phyloP scores from a whole-genome alignment of 2,113 vertebrate genomes.

The Bagarius yarrelli region DNA sequence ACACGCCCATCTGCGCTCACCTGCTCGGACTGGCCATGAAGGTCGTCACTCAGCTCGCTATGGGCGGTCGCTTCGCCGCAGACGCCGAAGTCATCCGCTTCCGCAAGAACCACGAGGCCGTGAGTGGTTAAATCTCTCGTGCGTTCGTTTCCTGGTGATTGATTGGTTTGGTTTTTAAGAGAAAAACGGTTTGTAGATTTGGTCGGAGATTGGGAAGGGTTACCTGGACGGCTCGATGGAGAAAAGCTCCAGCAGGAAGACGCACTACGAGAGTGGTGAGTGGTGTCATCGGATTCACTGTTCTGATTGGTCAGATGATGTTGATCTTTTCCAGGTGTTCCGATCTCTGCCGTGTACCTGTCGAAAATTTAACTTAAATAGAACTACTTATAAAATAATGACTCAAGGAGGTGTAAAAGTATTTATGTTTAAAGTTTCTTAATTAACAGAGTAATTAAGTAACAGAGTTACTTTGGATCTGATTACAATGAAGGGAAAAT shows the following conservation, averaged over 20 bases:
- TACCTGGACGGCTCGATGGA: constrained; percentile 93
- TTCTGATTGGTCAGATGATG: background rate
- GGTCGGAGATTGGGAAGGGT: constrained; percentile 94
- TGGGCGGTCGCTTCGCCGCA: constrained; percentile 84
- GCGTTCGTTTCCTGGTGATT: background rate
- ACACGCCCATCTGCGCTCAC: constrained; percentile 88
- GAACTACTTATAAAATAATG: too few relatives aligned
- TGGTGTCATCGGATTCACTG: background rate
- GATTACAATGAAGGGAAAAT: too few relatives aligned
- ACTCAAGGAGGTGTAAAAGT: too few relatives aligned
- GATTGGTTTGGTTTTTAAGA: background rate
- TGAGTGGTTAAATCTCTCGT: constrained; percentile 63
- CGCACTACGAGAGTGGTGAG: constrained; percentile 84
- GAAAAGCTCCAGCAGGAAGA: constrained; percentile 85
- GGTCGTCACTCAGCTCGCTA: constrained; percentile 83
- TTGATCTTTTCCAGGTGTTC: too few relatives aligned
- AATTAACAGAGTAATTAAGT: too few relatives aligned
- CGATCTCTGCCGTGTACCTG: too few relatives aligned
- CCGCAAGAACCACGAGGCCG: constrained; percentile 88
- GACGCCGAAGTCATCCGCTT: constrained; percentile 85
- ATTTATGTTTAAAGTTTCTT: too few relatives aligned
- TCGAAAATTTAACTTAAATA: too few relatives aligned
- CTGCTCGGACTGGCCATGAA: constrained; percentile 93
- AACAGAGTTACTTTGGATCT: too few relatives aligned
- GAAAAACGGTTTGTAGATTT: constrained; percentile 77